Base-by-base conservation (phyloP, 2,888 invertebrate species). In the Prosopocoilus inquinatus region DNA sequence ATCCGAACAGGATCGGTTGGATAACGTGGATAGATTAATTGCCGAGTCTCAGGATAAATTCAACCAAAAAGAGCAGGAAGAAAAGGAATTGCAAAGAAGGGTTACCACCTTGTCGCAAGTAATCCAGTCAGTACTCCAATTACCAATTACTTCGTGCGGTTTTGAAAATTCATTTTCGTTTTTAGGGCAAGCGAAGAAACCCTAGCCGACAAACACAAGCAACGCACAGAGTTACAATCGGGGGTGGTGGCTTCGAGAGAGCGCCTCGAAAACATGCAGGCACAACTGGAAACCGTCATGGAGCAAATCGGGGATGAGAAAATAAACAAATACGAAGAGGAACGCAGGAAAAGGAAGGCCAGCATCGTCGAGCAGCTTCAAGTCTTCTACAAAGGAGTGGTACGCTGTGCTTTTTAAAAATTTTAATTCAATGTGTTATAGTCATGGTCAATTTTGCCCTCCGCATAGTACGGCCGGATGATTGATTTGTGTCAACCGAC, bases 401-500 rank as follows among this genome's bases (percentile, higher is more conserved):
- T 93, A 76, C 80, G 82, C 7, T 28, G 20, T 5, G 1, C 5
- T 28, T 28, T 28, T 1, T 5, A 28, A 1, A 28, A 28, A 28
- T n/a, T n/a, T n/a, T n/a, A n/a, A n/a, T n/a, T n/a, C n/a, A n/a
- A n/a, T n/a, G n/a, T n/a, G n/a, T n/a, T n/a, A n/a, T n/a, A n/a
- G n/a, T n/a, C n/a, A n/a, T n/a, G n/a, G n/a, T n/a, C 20, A 20
- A 1, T 20, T 20, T 20, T 20, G 20, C 20, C 20, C 3, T 28
- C 20, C 20, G 3, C 7, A 28, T 28, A 28, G 89, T 96, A 93
- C 78, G 99, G 98, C 75, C 88, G 99, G 48, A 91, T 99, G 89
- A 94, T 98, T 66, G 97, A 99, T 79, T 93, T 98, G 89, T 99
- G 98, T 77, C 96, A 98, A 78, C 98, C 99, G 1, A 95, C 96